Conservation (phyloP, 2,888 invertebrate genomes). For the Caenorhabditis sinica region DNA sequence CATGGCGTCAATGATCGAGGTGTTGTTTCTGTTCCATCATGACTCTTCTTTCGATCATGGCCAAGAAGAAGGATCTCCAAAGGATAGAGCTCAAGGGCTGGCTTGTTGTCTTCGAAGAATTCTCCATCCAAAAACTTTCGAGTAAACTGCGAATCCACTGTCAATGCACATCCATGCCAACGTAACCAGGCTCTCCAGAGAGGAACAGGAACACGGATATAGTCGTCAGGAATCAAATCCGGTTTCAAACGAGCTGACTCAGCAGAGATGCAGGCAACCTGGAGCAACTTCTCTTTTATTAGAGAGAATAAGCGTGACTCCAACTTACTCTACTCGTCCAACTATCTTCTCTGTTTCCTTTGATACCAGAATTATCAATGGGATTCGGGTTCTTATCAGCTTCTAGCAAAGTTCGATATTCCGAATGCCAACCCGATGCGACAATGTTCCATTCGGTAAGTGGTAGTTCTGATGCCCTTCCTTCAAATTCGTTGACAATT, state of each 20-base stretch:
- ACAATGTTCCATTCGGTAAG: conserved; percentile 75
- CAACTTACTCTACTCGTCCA: conserved; percentile 59
- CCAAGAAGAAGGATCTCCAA: conserved; percentile 70
- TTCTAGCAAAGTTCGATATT: conserved; percentile 67
- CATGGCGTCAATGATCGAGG: conserved; percentile 63
- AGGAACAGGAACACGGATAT: conserved; percentile 67
- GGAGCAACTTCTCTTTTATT: neutral
- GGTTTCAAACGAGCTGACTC: conserved; percentile 72
- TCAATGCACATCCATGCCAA: conserved; percentile 72
- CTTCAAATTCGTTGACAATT: conserved; percentile 67
- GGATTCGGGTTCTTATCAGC: conserved; percentile 66
- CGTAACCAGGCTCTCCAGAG: conserved; percentile 72
- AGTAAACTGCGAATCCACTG: conserved; percentile 67
- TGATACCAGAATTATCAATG: conserved; percentile 66
- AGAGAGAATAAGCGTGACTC: neutral
- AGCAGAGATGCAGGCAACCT: conserved; percentile 73
- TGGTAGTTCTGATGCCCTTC: conserved; percentile 40
- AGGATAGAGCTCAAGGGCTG: conserved; percentile 69
- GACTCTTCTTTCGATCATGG: conserved; percentile 67
- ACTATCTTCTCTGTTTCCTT: conserved; percentile 65
- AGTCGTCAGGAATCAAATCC: conserved; percentile 64
- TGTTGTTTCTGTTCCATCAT: conserved; percentile 55
- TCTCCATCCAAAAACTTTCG: conserved; percentile 64
- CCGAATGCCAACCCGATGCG: conserved; percentile 73
- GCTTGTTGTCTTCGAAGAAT: conserved; percentile 66